A percentile compares a stretch with the other conserved stretches of the same genome.
Evolutionary conservation across 37 sponge, comb jelly and placozoan genomes (phyloP).

Genomic region (Corticium candelabrum): DNA sequence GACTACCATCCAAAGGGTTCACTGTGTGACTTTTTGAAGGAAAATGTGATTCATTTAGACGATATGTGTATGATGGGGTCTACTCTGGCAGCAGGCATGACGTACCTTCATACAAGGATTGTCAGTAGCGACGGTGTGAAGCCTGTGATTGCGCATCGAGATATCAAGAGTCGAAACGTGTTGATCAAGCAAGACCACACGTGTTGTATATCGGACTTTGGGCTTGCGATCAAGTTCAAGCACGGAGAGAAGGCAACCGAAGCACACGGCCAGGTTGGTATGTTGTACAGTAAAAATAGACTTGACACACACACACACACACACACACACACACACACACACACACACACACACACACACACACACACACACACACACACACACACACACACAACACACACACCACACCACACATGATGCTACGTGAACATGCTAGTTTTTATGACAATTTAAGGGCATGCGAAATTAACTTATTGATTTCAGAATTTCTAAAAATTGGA

Average conservation of each 20-base stretch:
- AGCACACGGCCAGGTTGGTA: conserved; percentile 1
- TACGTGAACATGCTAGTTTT: no score
- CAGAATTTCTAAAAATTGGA: no score
- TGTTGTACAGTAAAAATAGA: no score
- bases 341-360: conserved; percentile 18
- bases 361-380: conserved; percentile 21
- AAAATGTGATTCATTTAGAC: not conserved
- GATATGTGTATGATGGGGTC: not conserved
- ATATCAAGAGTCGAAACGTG: conserved; percentile 66
- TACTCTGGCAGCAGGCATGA: conserved; percentile 31
- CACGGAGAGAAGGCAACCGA: not conserved
- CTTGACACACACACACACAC: conserved; percentile 7
- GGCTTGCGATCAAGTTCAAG: conserved; percentile 44
- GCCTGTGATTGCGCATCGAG: conserved; percentile 62
- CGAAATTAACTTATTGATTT: no score
- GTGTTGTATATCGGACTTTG: conserved; percentile 57
- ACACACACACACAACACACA: conserved; percentile 22
- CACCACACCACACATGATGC: no score
- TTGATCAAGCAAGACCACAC: conserved; percentile 42
- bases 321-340: conserved; percentile 16
- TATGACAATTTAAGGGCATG: no score
- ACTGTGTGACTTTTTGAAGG: conserved; percentile 35
- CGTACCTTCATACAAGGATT: conserved; percentile 43
- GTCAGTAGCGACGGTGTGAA: conserved; percentile 13
- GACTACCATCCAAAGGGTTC: conserved; percentile 47